Evolutionary conservation across 2,888 invertebrate genomes (phyloP), one percentile per base, ranked within the genome.

Genomic region (Sminthurides aquaticus): DNA sequence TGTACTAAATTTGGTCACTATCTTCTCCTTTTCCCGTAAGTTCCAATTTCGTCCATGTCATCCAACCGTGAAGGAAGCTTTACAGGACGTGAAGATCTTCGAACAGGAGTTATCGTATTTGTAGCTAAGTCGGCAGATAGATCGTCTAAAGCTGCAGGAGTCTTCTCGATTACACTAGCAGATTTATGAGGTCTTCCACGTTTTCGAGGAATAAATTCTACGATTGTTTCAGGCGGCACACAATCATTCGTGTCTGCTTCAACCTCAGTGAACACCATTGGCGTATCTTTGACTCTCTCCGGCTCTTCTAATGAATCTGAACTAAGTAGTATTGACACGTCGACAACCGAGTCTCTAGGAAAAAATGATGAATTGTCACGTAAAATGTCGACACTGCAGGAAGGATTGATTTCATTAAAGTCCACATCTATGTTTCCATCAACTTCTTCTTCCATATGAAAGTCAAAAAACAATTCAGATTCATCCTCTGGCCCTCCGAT

Each of bases 361-460:
- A 52, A 52, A 52, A 52, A 52, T 5, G 52, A 52, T 8, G 52
- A 15, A 20, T 52, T 52, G 20, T 52, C 52, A 8, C 52, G 8
- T 20, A 52, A 52, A 15, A 52, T 52, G 20, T 52, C 52, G 5
- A 52, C 52, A 22, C 52, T 52, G 52, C 52, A 52, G 20, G 52
- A 20, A 5, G 52, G 52, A 22, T 52, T 52, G 52, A 65, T 60
- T 57, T 65, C 65, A 48, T 49, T 61, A 34, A 65, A 65, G 56
- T 65, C 65, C 11, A 65, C 67, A 34, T 67, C 67, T 24, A 67
- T 60, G 2, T 56, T 52, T 8, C 52, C 25, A 22, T 55, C 60
- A 28, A 49, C 57, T 57, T 60, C 62, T 55, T 58, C 66, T 63
- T 66, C 66, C 55, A 66, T 66, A 1, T 62, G 63, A 28, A 66